Conservation (phyloP, 2,113 vertebrate species). For the Colossoma macropomum region DNA sequence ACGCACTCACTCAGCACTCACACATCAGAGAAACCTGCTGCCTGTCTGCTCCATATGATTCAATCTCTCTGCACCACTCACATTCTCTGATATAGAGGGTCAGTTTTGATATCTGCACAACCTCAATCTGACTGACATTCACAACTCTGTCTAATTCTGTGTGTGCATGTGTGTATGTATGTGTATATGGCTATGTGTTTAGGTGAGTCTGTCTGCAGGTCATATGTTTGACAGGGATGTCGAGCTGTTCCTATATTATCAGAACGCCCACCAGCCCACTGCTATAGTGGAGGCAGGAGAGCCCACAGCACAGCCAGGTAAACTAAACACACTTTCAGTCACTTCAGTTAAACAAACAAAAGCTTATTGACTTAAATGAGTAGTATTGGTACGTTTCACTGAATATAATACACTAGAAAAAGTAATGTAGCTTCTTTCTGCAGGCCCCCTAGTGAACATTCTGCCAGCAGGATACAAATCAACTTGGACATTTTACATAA, state of each 20-base stretch:
- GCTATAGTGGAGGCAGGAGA: constrained; percentile 49
- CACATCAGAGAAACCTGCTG: too few relatives aligned
- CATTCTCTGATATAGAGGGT: neutral
- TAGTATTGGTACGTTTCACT: too few relatives aligned
- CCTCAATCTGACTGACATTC: neutral
- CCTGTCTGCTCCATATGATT: too few relatives aligned
- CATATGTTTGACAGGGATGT: constrained; percentile 48
- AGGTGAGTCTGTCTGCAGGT: constrained; percentile 44
- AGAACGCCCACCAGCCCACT: constrained; percentile 50
- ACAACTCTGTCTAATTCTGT: neutral
- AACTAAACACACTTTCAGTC: neutral
- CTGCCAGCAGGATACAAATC: too few relatives aligned
- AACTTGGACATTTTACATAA: too few relatives aligned
- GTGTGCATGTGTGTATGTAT: too few relatives aligned
- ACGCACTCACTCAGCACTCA: too few relatives aligned
- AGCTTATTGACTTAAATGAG: too few relatives aligned
- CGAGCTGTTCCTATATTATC: constrained; percentile 49
- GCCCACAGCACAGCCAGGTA: constrained; percentile 20
- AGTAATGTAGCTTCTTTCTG: too few relatives aligned
- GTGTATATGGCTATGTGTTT: neutral
- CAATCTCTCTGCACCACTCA: too few relatives aligned
- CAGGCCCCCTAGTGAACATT: too few relatives aligned
- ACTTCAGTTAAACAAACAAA: neutral
- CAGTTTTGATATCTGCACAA: neutral
- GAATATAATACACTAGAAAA: too few relatives aligned